A percentile compares a stretch with the other conserved stretches of the same genome.
phyloP scores from a whole-genome alignment of 2,113 vertebrate genomes.

The Reinhardtius hippoglossoides region DNA sequence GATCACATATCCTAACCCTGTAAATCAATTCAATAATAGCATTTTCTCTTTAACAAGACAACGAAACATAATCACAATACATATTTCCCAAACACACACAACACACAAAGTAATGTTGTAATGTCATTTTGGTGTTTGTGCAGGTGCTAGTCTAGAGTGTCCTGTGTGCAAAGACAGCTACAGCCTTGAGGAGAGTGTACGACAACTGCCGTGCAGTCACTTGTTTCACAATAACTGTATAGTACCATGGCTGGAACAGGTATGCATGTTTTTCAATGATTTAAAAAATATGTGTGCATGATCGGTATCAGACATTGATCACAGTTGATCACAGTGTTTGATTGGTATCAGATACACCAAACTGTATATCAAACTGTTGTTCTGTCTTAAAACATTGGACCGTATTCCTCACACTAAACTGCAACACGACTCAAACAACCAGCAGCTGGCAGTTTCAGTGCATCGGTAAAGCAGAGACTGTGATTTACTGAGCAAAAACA shows the following conservation, averaged over 20 bases:
- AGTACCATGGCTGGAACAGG: constrained; percentile 98
- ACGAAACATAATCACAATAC: too few species aligned
- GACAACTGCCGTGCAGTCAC: constrained; percentile 97
- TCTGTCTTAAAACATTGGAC: too few species aligned
- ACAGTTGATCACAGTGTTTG: too few species aligned
- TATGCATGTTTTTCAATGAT: constrained; percentile 64
- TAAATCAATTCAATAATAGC: too few species aligned
- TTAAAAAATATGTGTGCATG: too few species aligned
- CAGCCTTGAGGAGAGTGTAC: constrained; percentile 87
- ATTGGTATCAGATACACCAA: too few species aligned
- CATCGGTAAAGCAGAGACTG: too few species aligned
- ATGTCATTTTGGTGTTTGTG: constrained; percentile 33
- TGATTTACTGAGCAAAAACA: too few species aligned
- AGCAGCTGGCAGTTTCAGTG: background rate
- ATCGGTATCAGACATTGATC: too few species aligned
- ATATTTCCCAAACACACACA: too few species aligned
- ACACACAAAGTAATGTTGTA: background rate
- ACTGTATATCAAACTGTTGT: background rate
- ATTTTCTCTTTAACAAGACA: too few species aligned
- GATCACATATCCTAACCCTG: background rate
- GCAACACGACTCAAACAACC: background rate
- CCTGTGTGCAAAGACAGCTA: constrained; percentile 99
- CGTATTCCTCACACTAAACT: too few species aligned
- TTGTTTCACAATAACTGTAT: constrained; percentile 97
- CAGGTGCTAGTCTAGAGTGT: constrained; percentile 94